These are phyloP conservation scores for Mimumesa dahlbomi DNA, from an alignment of 2,888 invertebrate genomes.

Conservation along the genomic window DNA sequence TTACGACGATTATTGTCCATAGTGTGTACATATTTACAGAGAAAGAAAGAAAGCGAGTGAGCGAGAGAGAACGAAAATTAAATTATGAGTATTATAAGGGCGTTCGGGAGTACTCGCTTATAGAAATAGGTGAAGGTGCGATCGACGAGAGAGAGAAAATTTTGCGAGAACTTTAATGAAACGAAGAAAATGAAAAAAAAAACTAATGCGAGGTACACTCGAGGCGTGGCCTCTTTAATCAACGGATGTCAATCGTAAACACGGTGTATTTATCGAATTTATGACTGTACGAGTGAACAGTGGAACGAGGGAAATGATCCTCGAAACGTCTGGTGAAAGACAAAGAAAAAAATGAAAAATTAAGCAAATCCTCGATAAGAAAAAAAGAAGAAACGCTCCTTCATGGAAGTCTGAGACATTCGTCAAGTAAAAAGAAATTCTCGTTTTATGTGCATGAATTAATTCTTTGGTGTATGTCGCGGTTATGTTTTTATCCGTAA, in stretches of 20 bases:
- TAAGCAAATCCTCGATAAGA: no score
- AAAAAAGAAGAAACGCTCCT: no score
- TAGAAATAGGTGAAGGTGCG: slow-evolving; percentile 16
- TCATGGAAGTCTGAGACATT: no score
- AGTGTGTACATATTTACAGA: slow-evolving; percentile 67
- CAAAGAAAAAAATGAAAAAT: no score
- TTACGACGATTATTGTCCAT: slow-evolving; percentile 74
- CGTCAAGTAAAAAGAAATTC: no score
- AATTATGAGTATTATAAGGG: slow-evolving; percentile 58
- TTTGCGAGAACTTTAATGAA: background rate
- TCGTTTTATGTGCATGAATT: no score
- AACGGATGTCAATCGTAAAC: slow-evolving; percentile 63
- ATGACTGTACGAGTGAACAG: slow-evolving; percentile 44
- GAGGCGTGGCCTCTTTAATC: slow-evolving; percentile 29
- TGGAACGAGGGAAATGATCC: slow-evolving; percentile 34
- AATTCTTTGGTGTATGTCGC: no score
- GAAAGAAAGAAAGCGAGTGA: no score
- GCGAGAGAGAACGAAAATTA: no score
- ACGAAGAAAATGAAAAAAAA: no score
- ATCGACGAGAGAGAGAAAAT: slow-evolving; percentile 20
- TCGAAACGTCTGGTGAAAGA: slow-evolving; percentile 41
- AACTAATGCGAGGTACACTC: slow-evolving; percentile 1
- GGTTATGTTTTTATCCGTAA: no score
- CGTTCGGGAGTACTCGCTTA: slow-evolving; percentile 19
- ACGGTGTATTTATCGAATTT: slow-evolving; percentile 67